These are phyloP conservation scores for Cephus pygmeus DNA, from an alignment of 2,888 invertebrate genomes.

Conservation along the genomic window DNA sequence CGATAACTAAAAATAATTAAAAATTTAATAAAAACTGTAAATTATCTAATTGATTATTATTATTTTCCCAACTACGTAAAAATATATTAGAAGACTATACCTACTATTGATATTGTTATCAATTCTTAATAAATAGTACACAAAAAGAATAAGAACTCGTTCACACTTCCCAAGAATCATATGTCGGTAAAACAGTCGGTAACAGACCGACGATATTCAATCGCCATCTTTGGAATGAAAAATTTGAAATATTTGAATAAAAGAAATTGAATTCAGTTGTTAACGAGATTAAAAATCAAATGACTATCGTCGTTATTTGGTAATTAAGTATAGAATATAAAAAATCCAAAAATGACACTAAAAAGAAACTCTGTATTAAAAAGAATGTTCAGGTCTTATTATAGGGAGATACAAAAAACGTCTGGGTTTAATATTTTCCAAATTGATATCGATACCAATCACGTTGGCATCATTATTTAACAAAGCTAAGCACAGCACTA, in stretches of 20 bases:
- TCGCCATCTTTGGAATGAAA: neutral
- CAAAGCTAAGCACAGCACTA: neutral
- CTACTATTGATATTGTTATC: neutral
- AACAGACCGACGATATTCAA: neutral
- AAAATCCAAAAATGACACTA: too few relatives aligned
- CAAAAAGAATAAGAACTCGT: neutral
- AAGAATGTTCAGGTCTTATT: too few relatives aligned
- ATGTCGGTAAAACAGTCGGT: neutral
- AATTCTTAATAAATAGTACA: neutral
- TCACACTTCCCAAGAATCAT: neutral
- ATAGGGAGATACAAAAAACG: too few relatives aligned
- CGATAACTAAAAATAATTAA: neutral
- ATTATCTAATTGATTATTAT: neutral
- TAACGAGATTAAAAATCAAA: neutral
- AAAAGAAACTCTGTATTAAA: too few relatives aligned
- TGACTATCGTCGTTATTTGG: neutral
- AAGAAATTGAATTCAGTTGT: neutral
- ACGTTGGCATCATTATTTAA: neutral
- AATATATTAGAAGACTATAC: neutral
- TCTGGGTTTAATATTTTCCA: too few relatives aligned
- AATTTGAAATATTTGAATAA: neutral
- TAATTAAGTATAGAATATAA: too few relatives aligned
- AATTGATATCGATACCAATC: neutral
- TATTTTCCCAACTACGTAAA: neutral
- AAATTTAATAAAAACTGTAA: neutral